Conservation (phyloP, 2,113 vertebrate genomes). For the Mormyrus iriodes region DNA sequence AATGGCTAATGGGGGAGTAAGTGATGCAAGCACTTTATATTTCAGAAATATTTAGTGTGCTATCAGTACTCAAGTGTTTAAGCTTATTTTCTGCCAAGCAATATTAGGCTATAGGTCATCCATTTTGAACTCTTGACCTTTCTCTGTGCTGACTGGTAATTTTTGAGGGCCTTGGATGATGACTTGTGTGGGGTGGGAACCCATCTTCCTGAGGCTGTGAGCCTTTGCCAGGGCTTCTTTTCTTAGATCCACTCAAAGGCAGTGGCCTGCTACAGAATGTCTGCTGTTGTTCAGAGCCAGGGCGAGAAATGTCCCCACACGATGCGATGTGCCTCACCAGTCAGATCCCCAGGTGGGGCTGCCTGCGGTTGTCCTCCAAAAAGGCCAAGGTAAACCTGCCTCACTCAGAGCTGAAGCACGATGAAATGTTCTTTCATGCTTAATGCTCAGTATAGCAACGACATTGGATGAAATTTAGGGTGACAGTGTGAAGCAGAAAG, state of each 20-base stretch:
- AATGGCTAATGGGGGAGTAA: neutral
- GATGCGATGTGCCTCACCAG: constrained; percentile 41
- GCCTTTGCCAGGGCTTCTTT: constrained; percentile 35
- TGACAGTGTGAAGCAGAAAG: constrained; percentile 34
- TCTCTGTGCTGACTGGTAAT: constrained; percentile 8
- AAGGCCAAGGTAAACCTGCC: constrained; percentile 32
- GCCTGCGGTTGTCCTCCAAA: constrained; percentile 39
- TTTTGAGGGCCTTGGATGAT: constrained; percentile 21
- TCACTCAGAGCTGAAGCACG: constrained; percentile 26
- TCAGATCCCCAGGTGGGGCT: neutral
- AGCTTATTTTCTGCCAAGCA: neutral
- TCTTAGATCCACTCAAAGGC: constrained; percentile 45
- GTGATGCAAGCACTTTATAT: neutral
- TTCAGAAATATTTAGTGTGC: neutral
- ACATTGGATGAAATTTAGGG: constrained; percentile 48
- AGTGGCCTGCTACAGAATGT: constrained; percentile 43
- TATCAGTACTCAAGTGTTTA: neutral
- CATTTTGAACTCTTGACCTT: constrained; percentile 17
- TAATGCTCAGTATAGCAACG: constrained; percentile 44
- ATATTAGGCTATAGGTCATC: neutral
- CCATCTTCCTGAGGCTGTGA: constrained; percentile 38
- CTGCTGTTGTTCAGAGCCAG: constrained; percentile 46
- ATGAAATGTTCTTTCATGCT: constrained; percentile 33
- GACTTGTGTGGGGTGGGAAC: constrained; percentile 26
- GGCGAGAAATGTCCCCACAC: constrained; percentile 59